phyloP scores from a whole-genome alignment of 2,797 vertebrate species.

The Rhadinocentrus ornatus region DNA sequence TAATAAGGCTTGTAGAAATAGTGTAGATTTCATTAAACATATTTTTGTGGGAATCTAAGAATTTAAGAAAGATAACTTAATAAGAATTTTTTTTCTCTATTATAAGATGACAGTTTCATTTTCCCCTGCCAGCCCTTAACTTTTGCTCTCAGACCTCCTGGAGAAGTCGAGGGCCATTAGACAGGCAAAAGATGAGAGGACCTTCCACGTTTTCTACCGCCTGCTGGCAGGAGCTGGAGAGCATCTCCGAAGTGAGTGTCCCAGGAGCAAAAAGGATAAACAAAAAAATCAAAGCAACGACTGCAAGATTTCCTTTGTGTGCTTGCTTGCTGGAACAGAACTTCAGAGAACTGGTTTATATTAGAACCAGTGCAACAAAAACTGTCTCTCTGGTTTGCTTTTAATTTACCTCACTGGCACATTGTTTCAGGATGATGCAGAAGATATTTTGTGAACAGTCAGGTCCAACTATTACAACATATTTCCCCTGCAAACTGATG shows the following conservation, averaged over 20 bases:
- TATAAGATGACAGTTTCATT: not conserved
- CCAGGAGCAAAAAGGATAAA: not conserved
- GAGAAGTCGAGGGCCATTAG: slow-evolving; percentile 98
- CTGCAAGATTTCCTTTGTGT: slow-evolving; percentile 1
- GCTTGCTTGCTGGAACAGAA: not conserved
- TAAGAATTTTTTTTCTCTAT: not conserved
- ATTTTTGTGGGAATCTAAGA: not conserved
- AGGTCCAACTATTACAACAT: slow-evolving; percentile 4
- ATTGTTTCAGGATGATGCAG: slow-evolving; percentile 43
- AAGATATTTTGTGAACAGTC: not conserved
- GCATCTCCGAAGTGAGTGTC: slow-evolving; percentile 92
- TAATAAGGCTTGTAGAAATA: not conserved
- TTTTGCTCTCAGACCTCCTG: slow-evolving; percentile 86
- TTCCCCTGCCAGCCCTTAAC: slow-evolving; percentile 79
- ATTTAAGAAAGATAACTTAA: no score
- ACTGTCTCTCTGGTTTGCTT: slow-evolving; percentile 27
- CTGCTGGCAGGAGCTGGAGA: slow-evolving; percentile 94
- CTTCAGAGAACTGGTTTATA: slow-evolving; percentile 15
- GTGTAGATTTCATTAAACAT: not conserved
- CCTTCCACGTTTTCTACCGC: slow-evolving; percentile 98
- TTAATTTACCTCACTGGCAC: slow-evolving; percentile 29
- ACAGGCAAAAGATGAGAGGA: slow-evolving; percentile 97
- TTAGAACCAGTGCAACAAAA: slow-evolving; percentile 9
- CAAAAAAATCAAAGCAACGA: not conserved
- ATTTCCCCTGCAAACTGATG: not conserved